phyloP scores from a whole-genome alignment of 2,797 vertebrate species.

The Thripadectes ignobilis region DNA sequence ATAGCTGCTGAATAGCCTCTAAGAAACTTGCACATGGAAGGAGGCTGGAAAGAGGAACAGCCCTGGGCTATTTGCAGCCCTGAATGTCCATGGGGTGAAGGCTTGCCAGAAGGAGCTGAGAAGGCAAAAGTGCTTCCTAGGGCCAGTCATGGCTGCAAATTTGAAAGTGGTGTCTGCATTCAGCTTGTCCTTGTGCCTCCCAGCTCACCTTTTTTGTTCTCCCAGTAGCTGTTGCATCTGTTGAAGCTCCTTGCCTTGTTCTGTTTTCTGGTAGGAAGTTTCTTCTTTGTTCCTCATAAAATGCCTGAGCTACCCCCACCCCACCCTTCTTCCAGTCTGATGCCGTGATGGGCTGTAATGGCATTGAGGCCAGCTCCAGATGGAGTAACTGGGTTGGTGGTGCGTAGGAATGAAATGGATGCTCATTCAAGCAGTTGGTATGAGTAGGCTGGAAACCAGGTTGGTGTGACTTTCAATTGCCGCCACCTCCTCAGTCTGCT shows the following conservation, averaged over 20 bases:
- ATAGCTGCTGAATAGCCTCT: neutral
- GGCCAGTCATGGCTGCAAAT: neutral
- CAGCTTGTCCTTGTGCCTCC: neutral
- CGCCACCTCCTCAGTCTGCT: neutral
- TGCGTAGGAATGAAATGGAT: fast-evolving
- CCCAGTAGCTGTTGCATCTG: fast-evolving
- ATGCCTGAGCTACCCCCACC: fast-evolving
- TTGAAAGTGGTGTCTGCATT: neutral
- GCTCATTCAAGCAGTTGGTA: neutral
- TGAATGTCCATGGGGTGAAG: fast-evolving
- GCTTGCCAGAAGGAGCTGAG: neutral
- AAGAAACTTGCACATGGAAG: fast-evolving
- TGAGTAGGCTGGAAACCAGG: neutral
- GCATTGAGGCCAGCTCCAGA: neutral
- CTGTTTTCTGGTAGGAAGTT: neutral
- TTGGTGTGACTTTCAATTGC: fast-evolving
- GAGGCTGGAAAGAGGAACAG: neutral
- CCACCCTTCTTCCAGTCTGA: fast-evolving
- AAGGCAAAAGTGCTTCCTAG: neutral
- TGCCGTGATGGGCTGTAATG: neutral
- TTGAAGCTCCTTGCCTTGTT: neutral
- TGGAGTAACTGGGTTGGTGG: fast-evolving
- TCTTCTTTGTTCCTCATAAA: neutral
- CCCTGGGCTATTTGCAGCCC: fast-evolving
- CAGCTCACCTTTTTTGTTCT: neutral